Evolutionary conservation across 2,888 invertebrate genomes (phyloP).

Genomic region (Eudemis profundana): DNA sequence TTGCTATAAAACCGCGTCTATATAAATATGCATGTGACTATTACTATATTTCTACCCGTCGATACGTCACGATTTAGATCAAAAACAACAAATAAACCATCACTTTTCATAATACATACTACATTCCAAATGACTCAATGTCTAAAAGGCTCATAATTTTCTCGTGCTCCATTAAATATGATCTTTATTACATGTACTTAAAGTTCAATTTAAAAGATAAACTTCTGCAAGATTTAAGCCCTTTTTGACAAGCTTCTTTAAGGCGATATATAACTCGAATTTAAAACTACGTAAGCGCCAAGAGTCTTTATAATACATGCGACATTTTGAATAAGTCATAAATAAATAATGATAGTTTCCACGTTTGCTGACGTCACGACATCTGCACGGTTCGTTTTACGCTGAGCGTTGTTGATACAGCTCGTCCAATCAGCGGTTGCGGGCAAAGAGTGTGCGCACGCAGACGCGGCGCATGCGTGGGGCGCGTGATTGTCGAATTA

Average conservation of each 20-base stretch:
- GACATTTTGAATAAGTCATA: neutral
- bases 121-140: neutral
- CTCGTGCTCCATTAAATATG: too few species aligned
- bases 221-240: neutral
- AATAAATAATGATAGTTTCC: constrained; percentile 6
- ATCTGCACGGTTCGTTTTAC: constrained; percentile 26
- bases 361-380: constrained; percentile 32
- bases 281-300: too few species aligned
- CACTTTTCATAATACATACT: neutral
- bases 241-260: too few species aligned
- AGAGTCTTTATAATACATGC: neutral
- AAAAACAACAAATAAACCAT: neutral
- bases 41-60: neutral
- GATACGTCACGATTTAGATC: neutral
- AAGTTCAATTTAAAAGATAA: too few species aligned
- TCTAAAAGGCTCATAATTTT: too few species aligned
- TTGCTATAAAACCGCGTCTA: too few species aligned
- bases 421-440: constrained; percentile 29
- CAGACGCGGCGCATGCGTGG: constrained; percentile 34
- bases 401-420: constrained; percentile 39
- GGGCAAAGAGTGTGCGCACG: constrained; percentile 37
- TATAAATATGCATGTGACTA: too few species aligned
- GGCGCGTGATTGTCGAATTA: constrained; percentile 13
- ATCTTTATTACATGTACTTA: too few species aligned
- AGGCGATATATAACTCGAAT: too few species aligned